phyloP scores from a whole-genome alignment of 2,888 invertebrate species.

The Leptinotarsa peninsularis region DNA sequence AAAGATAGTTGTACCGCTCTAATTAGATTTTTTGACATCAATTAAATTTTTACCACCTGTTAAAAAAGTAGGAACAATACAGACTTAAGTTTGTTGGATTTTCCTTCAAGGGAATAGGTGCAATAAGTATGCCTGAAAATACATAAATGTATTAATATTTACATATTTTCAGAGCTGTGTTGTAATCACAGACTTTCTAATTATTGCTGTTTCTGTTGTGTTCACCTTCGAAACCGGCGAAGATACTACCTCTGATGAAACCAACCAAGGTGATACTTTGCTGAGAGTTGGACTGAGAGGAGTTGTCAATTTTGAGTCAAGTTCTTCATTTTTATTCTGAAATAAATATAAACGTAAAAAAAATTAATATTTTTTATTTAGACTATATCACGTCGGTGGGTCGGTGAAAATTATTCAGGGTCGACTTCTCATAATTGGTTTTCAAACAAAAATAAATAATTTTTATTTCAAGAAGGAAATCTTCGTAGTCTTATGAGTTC shows the following conservation, averaged over 20 bases:
- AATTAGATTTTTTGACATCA: no score
- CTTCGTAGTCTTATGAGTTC: no score
- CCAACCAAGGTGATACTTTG: slow-evolving; percentile 86
- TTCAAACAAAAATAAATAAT: no score
- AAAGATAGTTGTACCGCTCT: no score
- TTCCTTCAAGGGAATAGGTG: neutral
- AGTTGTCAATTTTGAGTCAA: slow-evolving; percentile 61
- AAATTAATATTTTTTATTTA: neutral
- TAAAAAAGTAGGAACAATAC: slow-evolving; percentile 1
- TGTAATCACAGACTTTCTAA: slow-evolving; percentile 88
- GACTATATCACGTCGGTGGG: no score
- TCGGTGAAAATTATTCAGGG: no score
- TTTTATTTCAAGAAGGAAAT: no score
- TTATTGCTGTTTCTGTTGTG: slow-evolving; percentile 74
- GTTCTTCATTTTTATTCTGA: slow-evolving; percentile 68
- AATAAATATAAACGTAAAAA: slow-evolving; percentile 51
- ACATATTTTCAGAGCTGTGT: slow-evolving; percentile 76
- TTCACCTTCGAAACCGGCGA: slow-evolving; percentile 72
- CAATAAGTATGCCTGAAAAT: neutral
- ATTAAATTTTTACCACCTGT: no score
- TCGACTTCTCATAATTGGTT: no score
- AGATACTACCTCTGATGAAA: slow-evolving; percentile 78
- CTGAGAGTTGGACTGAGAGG: slow-evolving; percentile 72
- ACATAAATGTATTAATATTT: neutral
- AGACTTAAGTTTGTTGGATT: no score